These are phyloP conservation scores for Drosophila barbarae DNA, from an alignment of 2,888 invertebrate genomes.

Conservation along the genomic window DNA sequence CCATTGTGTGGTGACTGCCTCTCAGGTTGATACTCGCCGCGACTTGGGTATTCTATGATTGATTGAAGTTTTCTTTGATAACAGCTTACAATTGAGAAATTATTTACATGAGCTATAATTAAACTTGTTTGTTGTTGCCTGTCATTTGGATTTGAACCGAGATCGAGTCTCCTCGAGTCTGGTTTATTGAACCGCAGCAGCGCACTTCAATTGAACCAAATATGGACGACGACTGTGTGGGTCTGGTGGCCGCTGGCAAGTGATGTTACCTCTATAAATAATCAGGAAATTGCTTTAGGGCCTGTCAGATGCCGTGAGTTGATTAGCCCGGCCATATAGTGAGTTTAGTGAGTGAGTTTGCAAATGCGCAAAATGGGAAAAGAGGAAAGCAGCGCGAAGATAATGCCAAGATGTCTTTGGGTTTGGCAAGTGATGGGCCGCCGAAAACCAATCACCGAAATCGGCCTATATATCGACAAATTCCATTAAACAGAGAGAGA, in stretches of 20 bases:
- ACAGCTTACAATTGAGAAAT: constrained; percentile 76
- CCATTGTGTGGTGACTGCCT: constrained; percentile 51
- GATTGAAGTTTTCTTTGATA: constrained; percentile 76
- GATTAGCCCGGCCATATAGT: constrained; percentile 60
- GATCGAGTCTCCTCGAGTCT: constrained; percentile 40
- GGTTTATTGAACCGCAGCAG: constrained; percentile 65
- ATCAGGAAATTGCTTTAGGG: constrained; percentile 70
- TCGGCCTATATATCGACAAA: constrained; percentile 7
- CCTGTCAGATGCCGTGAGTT: constrained; percentile 64
- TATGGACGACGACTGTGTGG: constrained; percentile 48
- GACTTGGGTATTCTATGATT: constrained; percentile 67
- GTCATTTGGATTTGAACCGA: constrained; percentile 59
- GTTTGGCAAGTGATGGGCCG: constrained; percentile 17
- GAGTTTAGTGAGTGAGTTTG: constrained; percentile 51
- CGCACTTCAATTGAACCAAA: constrained; percentile 53
- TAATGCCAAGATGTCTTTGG: constrained; percentile 23
- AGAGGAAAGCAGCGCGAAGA: constrained; percentile 18
- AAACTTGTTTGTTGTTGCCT: constrained; percentile 75
- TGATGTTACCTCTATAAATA: constrained; percentile 65
- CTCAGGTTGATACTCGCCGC: constrained; percentile 60
- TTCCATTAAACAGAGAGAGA: not conserved
- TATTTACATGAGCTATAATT: constrained; percentile 75
- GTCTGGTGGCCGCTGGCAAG: constrained; percentile 57
- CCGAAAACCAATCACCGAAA: constrained; percentile 12
- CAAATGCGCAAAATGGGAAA: constrained; percentile 35